phyloP scores from a whole-genome alignment of 1,140 invertebrate species.

The Harpegnathos saltator region DNA sequence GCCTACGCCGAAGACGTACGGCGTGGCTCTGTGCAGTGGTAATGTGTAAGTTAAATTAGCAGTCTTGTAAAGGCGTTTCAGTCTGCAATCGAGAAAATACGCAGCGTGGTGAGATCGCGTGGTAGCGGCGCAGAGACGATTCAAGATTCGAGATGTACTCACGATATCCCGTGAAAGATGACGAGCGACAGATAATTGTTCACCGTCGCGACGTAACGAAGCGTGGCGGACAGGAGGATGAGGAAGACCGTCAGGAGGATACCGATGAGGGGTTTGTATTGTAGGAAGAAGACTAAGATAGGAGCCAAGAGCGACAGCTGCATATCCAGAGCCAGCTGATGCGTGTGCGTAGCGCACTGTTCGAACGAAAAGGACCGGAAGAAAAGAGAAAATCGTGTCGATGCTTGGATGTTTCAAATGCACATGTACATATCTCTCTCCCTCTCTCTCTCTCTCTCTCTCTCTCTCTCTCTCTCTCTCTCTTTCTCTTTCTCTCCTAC shows the following conservation, averaged over 20 bases:
- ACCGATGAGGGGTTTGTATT: slow-evolving; percentile 86
- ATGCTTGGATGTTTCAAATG: no score
- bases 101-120: not conserved
- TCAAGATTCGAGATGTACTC: slow-evolving; percentile 68
- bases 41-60: slow-evolving; percentile 88
- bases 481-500: slow-evolving; percentile 3
- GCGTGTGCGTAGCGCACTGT: slow-evolving; percentile 90
- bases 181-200: slow-evolving; percentile 88
- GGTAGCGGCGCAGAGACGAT: not conserved
- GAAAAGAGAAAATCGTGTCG: slow-evolving; percentile 26
- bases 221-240: slow-evolving; percentile 87
- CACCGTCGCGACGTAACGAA: slow-evolving; percentile 87
- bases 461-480: no score
- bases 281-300: slow-evolving; percentile 89
- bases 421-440: no score
- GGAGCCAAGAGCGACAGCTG: slow-evolving; percentile 92
- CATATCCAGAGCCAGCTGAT: slow-evolving; percentile 93
- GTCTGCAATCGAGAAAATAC: slow-evolving; percentile 81
- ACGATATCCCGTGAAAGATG: slow-evolving; percentile 90
- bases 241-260: slow-evolving; percentile 86
- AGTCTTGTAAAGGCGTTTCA: slow-evolving; percentile 89
- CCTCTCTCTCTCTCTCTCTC: no score
- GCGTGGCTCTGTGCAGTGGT: slow-evolving; percentile 88
- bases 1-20: slow-evolving; percentile 89
- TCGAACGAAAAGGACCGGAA: slow-evolving; percentile 63